Evolutionary conservation across 2,888 invertebrate genomes (phyloP).

Genomic region (Cosmia trapezina): DNA sequence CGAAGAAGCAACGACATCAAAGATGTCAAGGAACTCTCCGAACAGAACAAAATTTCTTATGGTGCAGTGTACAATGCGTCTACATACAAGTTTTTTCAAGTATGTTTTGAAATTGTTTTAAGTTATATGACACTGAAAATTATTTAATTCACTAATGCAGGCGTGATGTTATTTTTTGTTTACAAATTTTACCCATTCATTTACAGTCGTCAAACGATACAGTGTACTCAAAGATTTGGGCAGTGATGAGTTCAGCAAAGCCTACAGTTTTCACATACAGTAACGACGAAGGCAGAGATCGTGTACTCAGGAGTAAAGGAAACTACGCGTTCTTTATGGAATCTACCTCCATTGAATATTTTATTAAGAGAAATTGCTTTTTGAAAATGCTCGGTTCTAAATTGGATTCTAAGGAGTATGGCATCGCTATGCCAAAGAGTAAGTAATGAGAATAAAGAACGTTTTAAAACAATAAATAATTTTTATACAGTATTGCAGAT

Average conservation of each 20-base stretch:
- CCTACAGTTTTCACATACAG: slow-evolving; percentile 94
- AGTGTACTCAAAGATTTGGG: slow-evolving; percentile 97
- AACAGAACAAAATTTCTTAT: slow-evolving; percentile 96
- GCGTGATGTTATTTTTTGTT: background rate
- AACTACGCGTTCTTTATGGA: slow-evolving; percentile 99
- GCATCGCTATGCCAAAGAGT: slow-evolving; percentile 96
- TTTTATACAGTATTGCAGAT: too few species aligned
- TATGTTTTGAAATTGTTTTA: slow-evolving; percentile 74
- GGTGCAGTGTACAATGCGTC: slow-evolving; percentile 95
- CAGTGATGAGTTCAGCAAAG: slow-evolving; percentile 95
- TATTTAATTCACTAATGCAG: background rate
- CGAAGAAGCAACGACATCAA: slow-evolving; percentile 95
- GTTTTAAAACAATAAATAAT: background rate
- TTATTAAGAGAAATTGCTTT: slow-evolving; percentile 94
- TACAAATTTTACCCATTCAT: slow-evolving; percentile 6
- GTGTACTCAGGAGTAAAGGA: slow-evolving; percentile 93
- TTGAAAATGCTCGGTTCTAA: slow-evolving; percentile 94
- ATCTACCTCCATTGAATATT: slow-evolving; percentile 98
- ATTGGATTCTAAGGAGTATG: slow-evolving; percentile 95
- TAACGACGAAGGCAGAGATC: slow-evolving; percentile 96
- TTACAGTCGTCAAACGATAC: slow-evolving; percentile 94
- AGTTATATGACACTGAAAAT: background rate
- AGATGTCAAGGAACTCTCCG: slow-evolving; percentile 95
- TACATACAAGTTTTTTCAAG: slow-evolving; percentile 96
- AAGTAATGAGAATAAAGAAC: slow-evolving; percentile 74